Conservation (phyloP, 2,888 invertebrate species). For the Torymus texanus region DNA sequence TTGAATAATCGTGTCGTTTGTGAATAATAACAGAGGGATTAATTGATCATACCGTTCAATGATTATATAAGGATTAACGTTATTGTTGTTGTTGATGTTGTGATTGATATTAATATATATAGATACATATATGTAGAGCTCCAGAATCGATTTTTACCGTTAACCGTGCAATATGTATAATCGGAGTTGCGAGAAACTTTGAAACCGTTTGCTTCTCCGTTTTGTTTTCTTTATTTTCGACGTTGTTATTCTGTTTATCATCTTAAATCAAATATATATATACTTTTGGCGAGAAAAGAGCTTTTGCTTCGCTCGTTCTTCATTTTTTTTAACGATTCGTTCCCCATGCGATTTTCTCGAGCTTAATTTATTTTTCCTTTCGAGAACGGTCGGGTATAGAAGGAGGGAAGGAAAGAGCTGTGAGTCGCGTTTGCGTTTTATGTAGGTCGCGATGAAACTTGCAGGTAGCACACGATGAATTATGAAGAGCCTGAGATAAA, state of each 20-base stretch:
- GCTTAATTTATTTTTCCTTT: slow-evolving; percentile 8
- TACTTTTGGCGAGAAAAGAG: too few relatives aligned
- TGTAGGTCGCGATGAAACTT: slow-evolving; percentile 31
- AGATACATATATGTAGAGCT: slow-evolving; percentile 4
- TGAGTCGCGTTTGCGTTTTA: slow-evolving; percentile 7
- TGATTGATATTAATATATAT: slow-evolving; percentile 12
- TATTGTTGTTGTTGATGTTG: slow-evolving; percentile 39
- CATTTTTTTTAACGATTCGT: neutral
- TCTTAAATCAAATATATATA: too few relatives aligned
- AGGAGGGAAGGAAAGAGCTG: neutral
- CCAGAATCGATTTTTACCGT: slow-evolving; percentile 16
- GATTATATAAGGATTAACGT: slow-evolving; percentile 2
- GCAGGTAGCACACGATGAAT: slow-evolving; percentile 16
- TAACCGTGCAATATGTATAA: slow-evolving; percentile 24
- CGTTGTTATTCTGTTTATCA: too few relatives aligned
- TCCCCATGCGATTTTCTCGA: neutral
- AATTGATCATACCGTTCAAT: neutral
- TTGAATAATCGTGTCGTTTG: neutral
- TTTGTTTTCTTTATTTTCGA: neutral
- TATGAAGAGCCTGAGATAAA: slow-evolving; percentile 22
- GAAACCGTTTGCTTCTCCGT: too few relatives aligned
- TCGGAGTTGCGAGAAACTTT: slow-evolving; percentile 25
- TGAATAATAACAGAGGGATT: neutral
- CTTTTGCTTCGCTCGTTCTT: neutral
- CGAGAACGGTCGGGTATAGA: neutral